A percentile compares a stretch with the other conserved stretches of the same genome.
These are phyloP conservation scores for Chrosomus eos DNA, from an alignment of 2,797 vertebrate species.

Conservation along the genomic window DNA sequence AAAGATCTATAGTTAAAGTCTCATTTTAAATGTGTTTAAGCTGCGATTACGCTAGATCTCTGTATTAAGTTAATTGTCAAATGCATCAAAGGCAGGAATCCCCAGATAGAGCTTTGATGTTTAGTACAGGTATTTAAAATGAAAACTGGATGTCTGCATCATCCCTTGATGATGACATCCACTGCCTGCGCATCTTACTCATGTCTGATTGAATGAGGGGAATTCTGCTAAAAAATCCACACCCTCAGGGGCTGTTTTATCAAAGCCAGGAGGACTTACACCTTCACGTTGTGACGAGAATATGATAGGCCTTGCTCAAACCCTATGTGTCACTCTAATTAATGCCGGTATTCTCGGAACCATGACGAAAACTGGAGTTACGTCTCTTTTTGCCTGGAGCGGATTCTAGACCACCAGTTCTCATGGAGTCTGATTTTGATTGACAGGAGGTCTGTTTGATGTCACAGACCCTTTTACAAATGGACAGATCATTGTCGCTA, in stretches of 20 bases:
- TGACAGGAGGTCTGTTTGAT: slow-evolving; percentile 39
- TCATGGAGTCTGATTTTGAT: slow-evolving; percentile 17
- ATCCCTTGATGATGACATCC: not conserved
- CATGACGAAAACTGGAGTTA: slow-evolving; percentile 1
- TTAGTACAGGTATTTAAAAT: not conserved
- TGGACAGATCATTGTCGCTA: not conserved
- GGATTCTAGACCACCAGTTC: not conserved
- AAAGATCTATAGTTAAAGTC: not conserved
- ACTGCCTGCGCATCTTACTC: not conserved
- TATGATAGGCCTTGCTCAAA: slow-evolving; percentile 31
- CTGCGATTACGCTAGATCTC: not conserved
- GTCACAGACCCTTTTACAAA: slow-evolving; percentile 4
- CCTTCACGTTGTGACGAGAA: slow-evolving; percentile 25
- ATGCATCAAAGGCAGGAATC: not conserved
- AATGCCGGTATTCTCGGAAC: slow-evolving; percentile 9
- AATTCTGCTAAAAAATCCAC: slow-evolving; percentile 19
- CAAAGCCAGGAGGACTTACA: slow-evolving; percentile 17
- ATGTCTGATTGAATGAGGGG: slow-evolving; percentile 29
- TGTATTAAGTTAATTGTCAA: not conserved
- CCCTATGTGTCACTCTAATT: slow-evolving; percentile 36
- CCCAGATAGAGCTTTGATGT: not conserved
- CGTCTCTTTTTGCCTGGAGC: slow-evolving; percentile 8
- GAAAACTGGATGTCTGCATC: not conserved
- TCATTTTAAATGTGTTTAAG: not conserved
- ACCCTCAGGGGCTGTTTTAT: not conserved